phyloP scores from a whole-genome alignment of 1,140 invertebrate genomes.

The Babylonia areolata region DNA sequence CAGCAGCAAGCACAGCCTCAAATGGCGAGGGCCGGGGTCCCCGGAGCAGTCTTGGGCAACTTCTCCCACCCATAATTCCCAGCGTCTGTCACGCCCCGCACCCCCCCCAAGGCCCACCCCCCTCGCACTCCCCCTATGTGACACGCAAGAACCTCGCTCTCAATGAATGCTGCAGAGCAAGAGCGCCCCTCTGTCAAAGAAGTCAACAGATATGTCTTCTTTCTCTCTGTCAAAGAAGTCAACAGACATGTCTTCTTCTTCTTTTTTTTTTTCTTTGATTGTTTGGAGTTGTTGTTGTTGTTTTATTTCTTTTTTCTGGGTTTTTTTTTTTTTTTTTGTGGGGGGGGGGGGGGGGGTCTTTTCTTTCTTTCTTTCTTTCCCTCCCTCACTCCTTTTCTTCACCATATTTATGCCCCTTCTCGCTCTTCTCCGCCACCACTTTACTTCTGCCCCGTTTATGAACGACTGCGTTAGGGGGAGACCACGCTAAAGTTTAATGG shows the following conservation, averaged over 20 bases:
- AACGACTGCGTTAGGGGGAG: conserved; percentile 10
- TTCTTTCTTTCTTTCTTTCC: background rate
- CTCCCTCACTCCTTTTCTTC: background rate
- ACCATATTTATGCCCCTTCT: background rate
- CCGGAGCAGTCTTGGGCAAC: too few relatives aligned
- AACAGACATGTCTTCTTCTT: too few relatives aligned
- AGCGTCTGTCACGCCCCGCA: background rate
- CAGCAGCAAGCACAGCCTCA: too few relatives aligned
- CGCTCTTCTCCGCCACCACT: background rate
- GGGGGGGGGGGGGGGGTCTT: too few relatives aligned
- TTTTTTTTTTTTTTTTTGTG: too few relatives aligned
- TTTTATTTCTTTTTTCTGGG: too few relatives aligned
- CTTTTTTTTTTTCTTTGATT: too few relatives aligned
- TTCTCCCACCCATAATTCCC: background rate
- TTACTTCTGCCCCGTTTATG: background rate
- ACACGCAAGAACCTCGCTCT: background rate
- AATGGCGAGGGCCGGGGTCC: too few relatives aligned
- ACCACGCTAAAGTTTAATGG: conserved; percentile 25
- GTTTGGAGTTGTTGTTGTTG: too few relatives aligned
- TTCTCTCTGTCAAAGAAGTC: too few relatives aligned
- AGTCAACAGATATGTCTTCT: background rate
- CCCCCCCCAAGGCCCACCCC: too few relatives aligned
- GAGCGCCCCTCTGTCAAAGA: background rate
- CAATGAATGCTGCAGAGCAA: background rate
- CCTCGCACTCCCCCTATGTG: too few relatives aligned